phyloP scores from a whole-genome alignment of 2,113 vertebrate genomes.

The Nesoenas mayeri region DNA sequence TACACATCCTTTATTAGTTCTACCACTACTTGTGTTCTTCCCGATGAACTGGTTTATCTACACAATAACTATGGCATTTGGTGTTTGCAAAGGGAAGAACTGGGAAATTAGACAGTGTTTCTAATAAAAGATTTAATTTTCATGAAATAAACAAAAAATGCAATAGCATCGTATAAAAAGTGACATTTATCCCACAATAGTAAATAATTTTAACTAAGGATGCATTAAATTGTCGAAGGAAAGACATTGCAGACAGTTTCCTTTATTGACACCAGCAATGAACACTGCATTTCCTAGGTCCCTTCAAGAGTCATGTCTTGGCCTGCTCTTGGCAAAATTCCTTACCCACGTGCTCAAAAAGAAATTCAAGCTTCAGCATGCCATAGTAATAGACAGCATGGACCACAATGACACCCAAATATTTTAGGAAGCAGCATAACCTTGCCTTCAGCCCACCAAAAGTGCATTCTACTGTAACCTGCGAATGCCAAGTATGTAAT shows the following conservation, averaged over 20 bases:
- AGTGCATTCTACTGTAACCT: background rate
- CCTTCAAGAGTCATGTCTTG: background rate
- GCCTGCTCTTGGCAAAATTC: background rate
- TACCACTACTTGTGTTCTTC: background rate
- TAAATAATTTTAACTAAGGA: background rate
- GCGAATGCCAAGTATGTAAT: background rate
- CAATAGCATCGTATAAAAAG: background rate
- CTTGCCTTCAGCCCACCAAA: background rate
- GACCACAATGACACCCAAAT: background rate
- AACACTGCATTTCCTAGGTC: background rate
- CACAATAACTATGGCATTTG: background rate
- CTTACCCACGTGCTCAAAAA: background rate
- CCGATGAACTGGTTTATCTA: background rate
- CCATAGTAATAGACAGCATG: background rate
- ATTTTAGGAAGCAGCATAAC: background rate
- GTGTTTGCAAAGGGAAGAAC: background rate
- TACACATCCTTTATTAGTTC: background rate
- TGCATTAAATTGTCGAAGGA: background rate
- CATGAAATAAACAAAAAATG: conserved; percentile 14
- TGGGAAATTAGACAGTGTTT: conserved; percentile 17
- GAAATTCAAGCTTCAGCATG: background rate
- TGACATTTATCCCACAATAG: background rate
- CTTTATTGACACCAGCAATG: background rate
- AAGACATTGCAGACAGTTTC: background rate
- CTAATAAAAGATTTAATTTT: background rate